phyloP scores from a whole-genome alignment of 2,113 vertebrate species.

The Thamnaconus septentrionalis region DNA sequence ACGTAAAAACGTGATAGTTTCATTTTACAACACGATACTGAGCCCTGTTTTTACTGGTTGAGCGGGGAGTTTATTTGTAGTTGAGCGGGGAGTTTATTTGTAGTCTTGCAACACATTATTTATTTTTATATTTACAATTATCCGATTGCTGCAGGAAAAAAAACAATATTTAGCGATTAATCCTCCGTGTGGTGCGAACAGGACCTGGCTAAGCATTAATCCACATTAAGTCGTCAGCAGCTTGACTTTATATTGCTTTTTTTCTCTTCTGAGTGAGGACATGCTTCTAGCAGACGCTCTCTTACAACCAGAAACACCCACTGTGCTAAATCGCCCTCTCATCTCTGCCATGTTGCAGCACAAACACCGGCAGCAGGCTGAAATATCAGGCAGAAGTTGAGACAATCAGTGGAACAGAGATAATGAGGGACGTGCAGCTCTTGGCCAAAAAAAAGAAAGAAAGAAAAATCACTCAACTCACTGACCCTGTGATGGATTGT shows the following conservation, averaged over 20 bases:
- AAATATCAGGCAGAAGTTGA: conserved; percentile 43
- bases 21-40: no score
- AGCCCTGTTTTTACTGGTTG: no score
- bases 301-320: conserved; percentile 33
- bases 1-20: no score
- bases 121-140: no score
- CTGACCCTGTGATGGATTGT: neutral
- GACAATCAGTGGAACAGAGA: conserved; percentile 32
- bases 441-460: neutral
- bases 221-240: conserved; percentile 38
- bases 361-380: conserved; percentile 29
- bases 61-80: no score
- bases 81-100: no score
- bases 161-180: no score
- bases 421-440: conserved; percentile 50
- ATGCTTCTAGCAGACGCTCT: conserved; percentile 27
- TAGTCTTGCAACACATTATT: no score
- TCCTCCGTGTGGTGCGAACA: neutral
- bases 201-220: conserved; percentile 25
- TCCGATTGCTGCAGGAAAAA: no score
- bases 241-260: conserved; percentile 35
- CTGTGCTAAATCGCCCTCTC: conserved; percentile 43
- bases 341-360: conserved; percentile 30
- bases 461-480: neutral
- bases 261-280: conserved; percentile 13